Base-by-base conservation (phyloP, 2,888 invertebrate genomes). In the Uloborus plumipes region DNA sequence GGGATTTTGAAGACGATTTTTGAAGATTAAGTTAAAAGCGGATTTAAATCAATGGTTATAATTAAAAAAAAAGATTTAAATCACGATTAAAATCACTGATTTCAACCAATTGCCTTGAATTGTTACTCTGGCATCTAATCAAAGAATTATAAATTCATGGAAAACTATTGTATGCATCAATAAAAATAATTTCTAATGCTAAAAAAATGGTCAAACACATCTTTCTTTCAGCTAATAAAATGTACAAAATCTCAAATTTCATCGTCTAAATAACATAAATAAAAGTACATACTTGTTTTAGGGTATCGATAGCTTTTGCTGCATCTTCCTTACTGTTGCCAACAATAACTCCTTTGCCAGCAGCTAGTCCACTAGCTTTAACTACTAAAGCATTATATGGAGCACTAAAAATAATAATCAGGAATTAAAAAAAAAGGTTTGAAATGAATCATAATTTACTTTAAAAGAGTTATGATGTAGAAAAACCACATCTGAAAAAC, bases 321-420 rank as follows among this genome's bases (percentile, higher is more conserved):
- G 98, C 98, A 88, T 97, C 95, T n/a, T 92, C 91, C 85, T 91
- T 92, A 86, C 91, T 91, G 1, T 92, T 88, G 0, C 96, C 95
- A 0, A 99, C 96, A 2, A 98, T 93, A 2, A 99, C 99, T 0
- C 99, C 99, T 89, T 99, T 99, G 49, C 99, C 99, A 0, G 97
- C 98, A 0, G 99, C 98, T 74, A 99, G 91, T 0, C 99, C 99
- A 86, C 95, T 94, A 0, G 98, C 98, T 90, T 99, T 99, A 0
- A 99, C 94, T 1, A 99, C 99, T 70, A 96, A 90, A 0, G 96
- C 96, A 61, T 92, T 92, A 88, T 92, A 95, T 6, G 93, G 89
- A 11, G 95, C 94, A 86, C 94, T 95, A 86, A 22, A 85, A 84
- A 66, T 20, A 59, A 39, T 20, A 20, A n/a, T 20, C 6, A 22